phyloP scores from a whole-genome alignment of 1,140 invertebrate genomes.

The Aphaenogaster floridana region DNA sequence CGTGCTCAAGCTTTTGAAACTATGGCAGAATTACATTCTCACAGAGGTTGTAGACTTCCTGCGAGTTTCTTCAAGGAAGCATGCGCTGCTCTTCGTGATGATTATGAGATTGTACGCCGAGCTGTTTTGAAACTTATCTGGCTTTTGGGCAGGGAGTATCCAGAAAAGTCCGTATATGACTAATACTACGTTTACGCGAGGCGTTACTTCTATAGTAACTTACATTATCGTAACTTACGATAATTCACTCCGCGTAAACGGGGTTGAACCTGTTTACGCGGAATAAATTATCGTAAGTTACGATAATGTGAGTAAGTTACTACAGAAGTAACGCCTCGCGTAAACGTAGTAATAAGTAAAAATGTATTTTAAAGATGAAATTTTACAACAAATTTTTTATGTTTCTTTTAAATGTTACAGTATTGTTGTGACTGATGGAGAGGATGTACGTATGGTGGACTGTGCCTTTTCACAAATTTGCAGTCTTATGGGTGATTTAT shows the following conservation, averaged over 20 bases:
- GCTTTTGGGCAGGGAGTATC: constrained; percentile 94
- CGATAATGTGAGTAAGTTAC: no score
- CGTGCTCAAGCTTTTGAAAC: constrained; percentile 95
- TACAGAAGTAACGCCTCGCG: no score
- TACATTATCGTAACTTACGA: no score
- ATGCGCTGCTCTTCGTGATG: constrained; percentile 94
- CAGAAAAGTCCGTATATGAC: constrained; percentile 90
- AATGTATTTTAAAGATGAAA: constrained; percentile 33
- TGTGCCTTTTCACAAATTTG: constrained; percentile 99
- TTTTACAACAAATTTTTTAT: constrained; percentile 33
- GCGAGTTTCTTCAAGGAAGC: constrained; percentile 93
- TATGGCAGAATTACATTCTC: constrained; percentile 92
- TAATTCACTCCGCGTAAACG: no score
- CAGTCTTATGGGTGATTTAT: constrained; percentile 97
- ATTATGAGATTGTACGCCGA: constrained; percentile 97
- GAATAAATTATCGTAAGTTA: no score
- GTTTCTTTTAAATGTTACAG: constrained; percentile 83
- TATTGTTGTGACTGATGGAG: constrained; percentile 90
- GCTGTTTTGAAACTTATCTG: constrained; percentile 95
- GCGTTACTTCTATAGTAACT: no score
- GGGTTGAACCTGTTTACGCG: no score
- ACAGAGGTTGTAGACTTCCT: constrained; percentile 92
- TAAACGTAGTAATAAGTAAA: not conserved
- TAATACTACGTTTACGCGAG: no score
- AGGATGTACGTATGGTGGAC: constrained; percentile 95